Base-by-base conservation (phyloP, 1,140 invertebrate species). In the Belonocnema kinseyi region DNA sequence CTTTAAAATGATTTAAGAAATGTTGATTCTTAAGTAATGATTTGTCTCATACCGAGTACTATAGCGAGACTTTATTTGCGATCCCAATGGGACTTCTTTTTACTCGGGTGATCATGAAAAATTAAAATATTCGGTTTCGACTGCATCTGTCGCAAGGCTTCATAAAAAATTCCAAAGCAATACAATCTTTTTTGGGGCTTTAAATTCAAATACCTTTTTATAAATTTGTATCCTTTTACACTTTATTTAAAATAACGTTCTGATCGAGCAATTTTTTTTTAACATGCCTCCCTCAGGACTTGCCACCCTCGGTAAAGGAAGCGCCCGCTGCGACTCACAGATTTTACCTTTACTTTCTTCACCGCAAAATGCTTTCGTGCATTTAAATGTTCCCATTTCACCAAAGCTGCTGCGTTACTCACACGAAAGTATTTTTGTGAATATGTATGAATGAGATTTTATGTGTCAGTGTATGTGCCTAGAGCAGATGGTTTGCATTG, bases 311-410 rank as follows among this genome's bases (percentile, higher is more conserved):
- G 58, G 40, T 16, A 66, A 66, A 66, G 14, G 26, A 40, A 66
- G 26, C 58, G 40, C 58, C 58, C 40, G 26, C 40, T 21, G 58
- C 26, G 58, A 66, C 26, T 66, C 58, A 26, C 58, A 66, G 58
- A 66, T 66, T 66, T 66, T 66, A 66, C 58, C 26, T 33, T 33
- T 33, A 33, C 26, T 66, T 66, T 66, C 58, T 66, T 66, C 58
- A 16, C 58, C 58, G 26, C 58, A 26, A 66, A 66, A 66, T 33
- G 58, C 58, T 66, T 26, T 66, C 58, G 58, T 66, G 58, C 58
- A 66, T 66, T 66, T 66, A 66, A 66, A 66, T 66, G 58, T 66
- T 66, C 58, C 21, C 58, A 66, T 66, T 66, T 66, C 58, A 33
- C 21, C 58, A 66, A 66, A 66, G 58, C 21, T 66, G 58, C 40